phyloP scores from a whole-genome alignment of 2,797 vertebrate genomes.

The Syngnathus acus region DNA sequence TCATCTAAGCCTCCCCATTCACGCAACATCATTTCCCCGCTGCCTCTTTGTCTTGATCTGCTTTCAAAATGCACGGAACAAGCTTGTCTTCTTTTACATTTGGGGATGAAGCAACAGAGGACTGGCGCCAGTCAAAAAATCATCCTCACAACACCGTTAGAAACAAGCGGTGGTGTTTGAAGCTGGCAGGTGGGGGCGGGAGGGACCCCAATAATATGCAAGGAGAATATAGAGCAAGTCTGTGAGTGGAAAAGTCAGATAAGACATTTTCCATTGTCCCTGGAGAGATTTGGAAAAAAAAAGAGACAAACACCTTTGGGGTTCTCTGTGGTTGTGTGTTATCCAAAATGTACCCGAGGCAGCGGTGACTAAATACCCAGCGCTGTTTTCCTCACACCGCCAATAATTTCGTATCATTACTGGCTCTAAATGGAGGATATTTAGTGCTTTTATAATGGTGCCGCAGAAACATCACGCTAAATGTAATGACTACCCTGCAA shows the following conservation, averaged over 20 bases:
- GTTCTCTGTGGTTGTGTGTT: conserved; percentile 64
- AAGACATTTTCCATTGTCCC: conserved; percentile 51
- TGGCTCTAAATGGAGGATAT: conserved; percentile 52
- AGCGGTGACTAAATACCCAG: conserved; percentile 61
- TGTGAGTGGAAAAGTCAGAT: conserved; percentile 50
- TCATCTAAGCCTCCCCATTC: conserved; percentile 5
- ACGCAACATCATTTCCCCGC: conserved; percentile 20
- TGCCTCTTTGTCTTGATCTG: conserved; percentile 16
- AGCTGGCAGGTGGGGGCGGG: conserved; percentile 39
- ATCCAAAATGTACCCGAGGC: conserved; percentile 55
- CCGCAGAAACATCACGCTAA: conserved; percentile 23
- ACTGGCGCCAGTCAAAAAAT: conserved; percentile 36
- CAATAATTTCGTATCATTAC: conserved; percentile 57
- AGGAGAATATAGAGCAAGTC: conserved; percentile 44
- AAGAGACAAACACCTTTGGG: conserved; percentile 65
- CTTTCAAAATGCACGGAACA: conserved; percentile 43
- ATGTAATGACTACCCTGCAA: conserved; percentile 38
- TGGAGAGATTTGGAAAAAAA: conserved; percentile 51
- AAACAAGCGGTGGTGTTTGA: conserved; percentile 52
- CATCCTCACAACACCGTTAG: conserved; percentile 44
- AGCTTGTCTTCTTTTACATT: conserved; percentile 29
- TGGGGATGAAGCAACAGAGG: conserved; percentile 31
- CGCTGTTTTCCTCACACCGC: conserved; percentile 32
- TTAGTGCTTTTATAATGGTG: conserved; percentile 53
- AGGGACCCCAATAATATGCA: conserved; percentile 34